Evolutionary conservation across 1,140 invertebrate genomes (phyloP).

Genomic region (Bradynema listronoti): DNA sequence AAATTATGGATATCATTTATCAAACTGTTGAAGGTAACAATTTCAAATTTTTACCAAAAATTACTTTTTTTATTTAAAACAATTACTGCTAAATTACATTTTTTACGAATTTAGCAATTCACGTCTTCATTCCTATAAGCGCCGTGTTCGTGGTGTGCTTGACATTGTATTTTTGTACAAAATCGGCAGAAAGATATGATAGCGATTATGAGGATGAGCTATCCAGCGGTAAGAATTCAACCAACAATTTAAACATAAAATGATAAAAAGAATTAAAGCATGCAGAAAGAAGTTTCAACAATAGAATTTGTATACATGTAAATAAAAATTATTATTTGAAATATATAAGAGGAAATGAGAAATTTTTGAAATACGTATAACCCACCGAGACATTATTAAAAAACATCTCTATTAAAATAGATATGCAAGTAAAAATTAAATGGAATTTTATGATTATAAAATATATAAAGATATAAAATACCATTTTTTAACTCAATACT

Average conservation of each 20-base stretch:
- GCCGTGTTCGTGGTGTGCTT: conserved; percentile 28
- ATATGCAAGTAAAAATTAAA: too few relatives aligned
- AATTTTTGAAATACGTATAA: too few relatives aligned
- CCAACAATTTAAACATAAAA: too few relatives aligned
- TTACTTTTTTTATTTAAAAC: background rate
- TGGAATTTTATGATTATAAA: too few relatives aligned
- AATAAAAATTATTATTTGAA: background rate
- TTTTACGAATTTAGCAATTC: conserved; percentile 22
- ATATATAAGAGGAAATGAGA: background rate
- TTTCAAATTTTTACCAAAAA: background rate
- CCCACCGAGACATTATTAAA: too few relatives aligned
- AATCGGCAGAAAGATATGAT: conserved; percentile 4
- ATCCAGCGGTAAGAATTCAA: conserved; percentile 3
- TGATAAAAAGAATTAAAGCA: too few relatives aligned
- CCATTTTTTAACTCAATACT: too few relatives aligned
- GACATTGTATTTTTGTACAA: conserved; percentile 27
- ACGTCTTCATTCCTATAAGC: conserved; percentile 41
- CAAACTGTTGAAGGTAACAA: conserved; percentile 7
- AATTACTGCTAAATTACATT: background rate
- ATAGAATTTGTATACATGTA: background rate
- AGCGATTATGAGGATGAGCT: conserved; percentile 10
- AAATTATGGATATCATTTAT: conserved; percentile 5
- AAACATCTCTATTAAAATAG: too few relatives aligned
- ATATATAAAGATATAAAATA: too few relatives aligned
- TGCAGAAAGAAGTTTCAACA: conserved; percentile 10